Evolutionary conservation across 2,797 vertebrate genomes (phyloP), one percentile per base, ranked within the genome.

Genomic region (Molossus alvarezi): DNA sequence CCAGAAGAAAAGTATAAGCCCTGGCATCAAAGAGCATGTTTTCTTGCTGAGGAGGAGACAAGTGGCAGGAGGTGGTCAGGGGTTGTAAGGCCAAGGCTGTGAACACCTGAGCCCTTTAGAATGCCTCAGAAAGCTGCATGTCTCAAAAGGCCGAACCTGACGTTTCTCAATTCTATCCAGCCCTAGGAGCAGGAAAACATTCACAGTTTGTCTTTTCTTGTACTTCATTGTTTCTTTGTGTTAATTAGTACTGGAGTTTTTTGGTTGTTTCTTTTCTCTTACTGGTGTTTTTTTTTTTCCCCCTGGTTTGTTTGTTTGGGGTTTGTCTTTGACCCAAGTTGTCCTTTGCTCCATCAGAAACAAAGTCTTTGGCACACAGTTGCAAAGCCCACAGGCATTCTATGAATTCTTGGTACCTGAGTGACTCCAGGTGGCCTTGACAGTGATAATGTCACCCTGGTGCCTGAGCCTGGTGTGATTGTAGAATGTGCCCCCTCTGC

Each of bases 401-500:
- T 65, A 11, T 83, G 71, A 33, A 94, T 91, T 81, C 82, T 57
- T 92, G 67, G 72, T 41, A 85, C 27, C 80, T 79, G 62, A 81
- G 41, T n/a, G 27, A 92, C 57, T 76, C 33, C 53, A 73, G 58
- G 80, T 90, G 37, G 48, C 60, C 25, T 62, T 2, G 6, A 27
- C 0, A 4, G 1, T 7, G 23, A 15, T 17, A 41, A 41, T 23
- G 69, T 95, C 76, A 55, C 10, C 25, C 20, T 1, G 57, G 33
- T 17, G 25, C 67, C 13, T 1, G 25, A 73, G 14, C 48, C 53
- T 5, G 2, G 0, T 33, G 15, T 27, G 3, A 2, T 76, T 71
- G 53, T n/a, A 27, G 53, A 84, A 64, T 37, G 18, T 83, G 88
- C 73, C 21, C 90, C 90, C 85, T 94, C 95, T 98, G 55, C 90